These are phyloP conservation scores for Pantherophis vulpinus DNA, from an alignment of 2,797 vertebrate species.

Conservation along the genomic window DNA sequence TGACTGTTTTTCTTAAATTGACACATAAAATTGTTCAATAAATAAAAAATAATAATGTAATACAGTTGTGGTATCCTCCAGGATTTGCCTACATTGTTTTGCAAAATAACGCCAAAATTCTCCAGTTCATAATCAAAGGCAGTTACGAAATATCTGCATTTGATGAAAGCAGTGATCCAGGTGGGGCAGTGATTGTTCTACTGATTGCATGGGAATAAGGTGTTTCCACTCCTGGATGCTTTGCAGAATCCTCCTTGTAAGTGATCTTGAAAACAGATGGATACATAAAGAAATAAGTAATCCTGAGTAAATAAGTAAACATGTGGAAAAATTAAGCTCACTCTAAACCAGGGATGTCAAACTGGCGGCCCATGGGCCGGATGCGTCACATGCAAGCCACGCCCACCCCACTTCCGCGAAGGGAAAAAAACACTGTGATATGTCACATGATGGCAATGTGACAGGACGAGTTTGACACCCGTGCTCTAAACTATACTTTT, in stretches of 20 bases:
- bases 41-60: constrained; percentile 69
- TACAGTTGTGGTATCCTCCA: constrained; percentile 48
- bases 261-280: constrained; percentile 77
- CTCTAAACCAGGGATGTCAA: background rate
- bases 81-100: constrained; percentile 39
- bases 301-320: background rate
- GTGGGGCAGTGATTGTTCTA: constrained; percentile 54
- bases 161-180: constrained; percentile 43
- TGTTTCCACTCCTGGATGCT: constrained; percentile 82
- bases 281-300: background rate
- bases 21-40: constrained; percentile 70
- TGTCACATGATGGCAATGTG: too few relatives aligned
- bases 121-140: accelerated
- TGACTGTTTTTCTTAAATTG: constrained; percentile 60
- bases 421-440: too few relatives aligned
- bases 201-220: constrained; percentile 76
- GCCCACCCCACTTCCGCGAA: too few relatives aligned
- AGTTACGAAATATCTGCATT: constrained; percentile 60
- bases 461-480: too few relatives aligned
- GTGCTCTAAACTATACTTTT: background rate
- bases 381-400: too few relatives aligned
- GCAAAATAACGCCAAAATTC: constrained; percentile 35
- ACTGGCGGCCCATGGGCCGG: too few relatives aligned
- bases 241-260: constrained; percentile 79
- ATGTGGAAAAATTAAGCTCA: background rate